phyloP scores from a whole-genome alignment of 2,113 vertebrate genomes.

The Pterocles gutturalis region DNA sequence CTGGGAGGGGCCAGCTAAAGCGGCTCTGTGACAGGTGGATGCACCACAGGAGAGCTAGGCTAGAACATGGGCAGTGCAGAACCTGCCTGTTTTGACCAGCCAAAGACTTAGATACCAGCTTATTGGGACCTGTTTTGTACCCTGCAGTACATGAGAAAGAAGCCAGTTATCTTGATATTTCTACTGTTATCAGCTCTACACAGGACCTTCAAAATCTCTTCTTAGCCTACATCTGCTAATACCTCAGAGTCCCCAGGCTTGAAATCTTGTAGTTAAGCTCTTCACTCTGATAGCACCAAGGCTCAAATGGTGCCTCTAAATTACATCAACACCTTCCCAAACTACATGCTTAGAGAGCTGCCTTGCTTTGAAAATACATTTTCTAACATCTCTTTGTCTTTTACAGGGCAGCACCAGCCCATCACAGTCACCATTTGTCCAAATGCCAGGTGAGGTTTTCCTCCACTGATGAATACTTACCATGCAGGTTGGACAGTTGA shows the following conservation, averaged over 20 bases:
- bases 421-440: constrained; percentile 78
- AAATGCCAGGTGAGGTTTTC: constrained; percentile 86
- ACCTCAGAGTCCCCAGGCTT: neutral
- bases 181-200: neutral
- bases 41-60: neutral
- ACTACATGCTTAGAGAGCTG: neutral
- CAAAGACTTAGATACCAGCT: neutral
- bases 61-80: rapidly evolving
- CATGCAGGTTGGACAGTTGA: neutral
- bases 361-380: neutral
- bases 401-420: constrained; percentile 80
- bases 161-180: neutral
- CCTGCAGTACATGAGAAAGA: neutral
- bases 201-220: neutral
- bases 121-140: neutral
- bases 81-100: neutral
- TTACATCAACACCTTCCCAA: neutral
- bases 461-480: neutral
- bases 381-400: neutral
- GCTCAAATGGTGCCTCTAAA: neutral
- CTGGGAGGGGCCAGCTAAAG: neutral
- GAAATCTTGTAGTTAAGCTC: neutral
- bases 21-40: neutral
- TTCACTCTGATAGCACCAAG: neutral
- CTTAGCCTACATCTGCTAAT: constrained; percentile 12